Conservation (phyloP, 2,113 vertebrate genomes). For the Protobothrops flavoviridis region DNA sequence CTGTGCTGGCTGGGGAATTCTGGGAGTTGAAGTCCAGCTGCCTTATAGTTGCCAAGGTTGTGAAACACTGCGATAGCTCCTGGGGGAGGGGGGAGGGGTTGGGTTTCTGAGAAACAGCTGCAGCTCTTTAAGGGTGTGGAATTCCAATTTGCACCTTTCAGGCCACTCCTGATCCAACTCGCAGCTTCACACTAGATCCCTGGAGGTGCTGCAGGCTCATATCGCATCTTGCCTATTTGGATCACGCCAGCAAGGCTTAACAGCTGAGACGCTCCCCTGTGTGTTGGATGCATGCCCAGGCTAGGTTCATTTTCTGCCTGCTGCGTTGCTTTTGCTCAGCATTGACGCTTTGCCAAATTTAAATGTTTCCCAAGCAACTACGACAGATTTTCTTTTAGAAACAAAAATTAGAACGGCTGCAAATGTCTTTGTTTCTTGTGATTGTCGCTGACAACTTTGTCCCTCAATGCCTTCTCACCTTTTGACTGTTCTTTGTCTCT, state of each 20-base stretch:
- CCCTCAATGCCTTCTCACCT: background rate
- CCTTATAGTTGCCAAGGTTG: too few species aligned
- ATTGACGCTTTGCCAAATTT: background rate
- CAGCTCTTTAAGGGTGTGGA: background rate
- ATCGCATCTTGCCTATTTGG: background rate
- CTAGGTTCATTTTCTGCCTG: background rate
- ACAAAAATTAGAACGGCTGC: background rate
- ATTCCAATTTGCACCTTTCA: background rate
- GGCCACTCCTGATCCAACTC: background rate
- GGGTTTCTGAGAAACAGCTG: background rate
- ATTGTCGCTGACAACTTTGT: background rate
- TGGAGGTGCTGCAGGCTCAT: background rate
- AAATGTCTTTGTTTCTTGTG: background rate
- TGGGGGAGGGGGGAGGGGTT: too few species aligned
- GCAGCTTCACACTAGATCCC: background rate
- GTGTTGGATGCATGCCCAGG: background rate
- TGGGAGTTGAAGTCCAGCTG: too few species aligned
- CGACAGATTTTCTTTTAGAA: background rate
- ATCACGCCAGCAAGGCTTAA: background rate
- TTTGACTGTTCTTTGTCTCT: background rate
- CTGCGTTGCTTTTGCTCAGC: background rate
- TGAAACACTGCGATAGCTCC: background rate
- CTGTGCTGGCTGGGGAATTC: too few species aligned
- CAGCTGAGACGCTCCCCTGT: background rate
- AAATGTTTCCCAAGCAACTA: background rate